A percentile compares a stretch with the other conserved stretches of the same genome.
Conservation (phyloP, 2,113 vertebrate species). For the Poecile atricapillus region DNA sequence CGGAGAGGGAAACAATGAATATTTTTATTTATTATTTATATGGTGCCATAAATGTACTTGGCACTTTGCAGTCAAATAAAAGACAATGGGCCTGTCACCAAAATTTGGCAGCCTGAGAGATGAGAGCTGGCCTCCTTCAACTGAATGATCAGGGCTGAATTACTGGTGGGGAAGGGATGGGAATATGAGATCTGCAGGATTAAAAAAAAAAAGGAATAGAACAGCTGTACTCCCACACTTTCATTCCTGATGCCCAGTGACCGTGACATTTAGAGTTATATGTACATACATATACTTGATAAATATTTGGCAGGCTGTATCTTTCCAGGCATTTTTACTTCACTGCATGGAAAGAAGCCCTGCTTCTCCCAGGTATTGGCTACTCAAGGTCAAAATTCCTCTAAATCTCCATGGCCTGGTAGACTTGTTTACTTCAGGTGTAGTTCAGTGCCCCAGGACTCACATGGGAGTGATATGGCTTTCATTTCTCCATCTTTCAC, state of each 20-base stretch:
- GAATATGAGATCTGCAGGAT: background rate
- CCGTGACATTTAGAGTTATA: background rate
- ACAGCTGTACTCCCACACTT: background rate
- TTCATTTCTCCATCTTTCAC: background rate
- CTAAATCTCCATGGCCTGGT: background rate
- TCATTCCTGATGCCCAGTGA: background rate
- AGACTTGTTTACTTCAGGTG: background rate
- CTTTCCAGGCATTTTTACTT: background rate
- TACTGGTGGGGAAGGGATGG: background rate
- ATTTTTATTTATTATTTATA: constrained; percentile 62
- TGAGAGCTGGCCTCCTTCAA: background rate
- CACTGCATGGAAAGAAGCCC: background rate
- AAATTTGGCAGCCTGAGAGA: background rate
- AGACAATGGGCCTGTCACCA: constrained; percentile 2
- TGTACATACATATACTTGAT: background rate
- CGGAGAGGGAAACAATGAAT: background rate
- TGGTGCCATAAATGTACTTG: constrained; percentile 17
- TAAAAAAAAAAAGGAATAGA: background rate
- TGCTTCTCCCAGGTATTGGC: background rate
- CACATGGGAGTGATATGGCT: background rate
- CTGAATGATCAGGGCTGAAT: background rate
- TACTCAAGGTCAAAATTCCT: background rate
- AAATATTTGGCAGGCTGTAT: background rate
- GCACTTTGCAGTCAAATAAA: constrained; percentile 26
- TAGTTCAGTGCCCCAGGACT: background rate